These are phyloP conservation scores for Lissocephala sabroskyi DNA, from an alignment of 2,888 invertebrate genomes.

Conservation along the genomic window DNA sequence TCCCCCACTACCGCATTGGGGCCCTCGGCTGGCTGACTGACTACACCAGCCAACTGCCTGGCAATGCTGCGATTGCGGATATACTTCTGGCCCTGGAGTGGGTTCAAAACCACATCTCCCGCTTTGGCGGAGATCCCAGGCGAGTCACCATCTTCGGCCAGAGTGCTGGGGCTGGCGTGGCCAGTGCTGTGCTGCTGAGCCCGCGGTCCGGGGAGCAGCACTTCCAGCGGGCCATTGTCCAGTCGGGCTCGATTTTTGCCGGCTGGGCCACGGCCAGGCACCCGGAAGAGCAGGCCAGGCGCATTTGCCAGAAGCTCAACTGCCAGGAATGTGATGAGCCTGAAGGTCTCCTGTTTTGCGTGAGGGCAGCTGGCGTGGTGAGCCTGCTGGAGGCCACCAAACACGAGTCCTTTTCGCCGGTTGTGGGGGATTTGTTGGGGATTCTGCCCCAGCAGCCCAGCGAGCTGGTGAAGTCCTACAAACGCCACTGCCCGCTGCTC, in stretches of 20 bases:
- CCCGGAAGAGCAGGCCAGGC: conserved; percentile 57
- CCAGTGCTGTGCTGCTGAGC: conserved; percentile 72
- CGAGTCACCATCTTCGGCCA: conserved; percentile 75
- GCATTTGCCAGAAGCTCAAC: conserved; percentile 32
- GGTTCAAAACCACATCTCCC: conserved; percentile 73
- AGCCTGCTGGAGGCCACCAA: conserved; percentile 28
- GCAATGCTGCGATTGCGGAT: conserved; percentile 75
- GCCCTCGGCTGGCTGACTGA: conserved; percentile 74
- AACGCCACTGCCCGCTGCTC: conserved; percentile 67
- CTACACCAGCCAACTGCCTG: conserved; percentile 73
- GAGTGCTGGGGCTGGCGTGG: conserved; percentile 74
- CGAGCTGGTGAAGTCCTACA: conserved; percentile 45
- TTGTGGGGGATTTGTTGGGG: conserved; percentile 46
- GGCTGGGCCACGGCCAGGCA: conserved; percentile 73
- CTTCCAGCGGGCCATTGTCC: conserved; percentile 74
- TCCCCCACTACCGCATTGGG: conserved; percentile 74
- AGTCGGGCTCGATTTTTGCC: conserved; percentile 74
- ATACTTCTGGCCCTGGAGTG: conserved; percentile 74
- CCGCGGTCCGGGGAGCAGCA: conserved; percentile 65
- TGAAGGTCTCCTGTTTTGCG: conserved; percentile 22
- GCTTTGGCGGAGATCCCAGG: conserved; percentile 74
- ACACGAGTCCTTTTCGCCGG: conserved; percentile 46
- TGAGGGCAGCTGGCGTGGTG: conserved; percentile 24
- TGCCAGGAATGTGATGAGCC: conserved; percentile 27
- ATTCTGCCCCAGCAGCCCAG: conserved; percentile 50